These are phyloP conservation scores for Hirudinaria manillensis DNA, from an alignment of 2,888 invertebrate species.

Conservation along the genomic window DNA sequence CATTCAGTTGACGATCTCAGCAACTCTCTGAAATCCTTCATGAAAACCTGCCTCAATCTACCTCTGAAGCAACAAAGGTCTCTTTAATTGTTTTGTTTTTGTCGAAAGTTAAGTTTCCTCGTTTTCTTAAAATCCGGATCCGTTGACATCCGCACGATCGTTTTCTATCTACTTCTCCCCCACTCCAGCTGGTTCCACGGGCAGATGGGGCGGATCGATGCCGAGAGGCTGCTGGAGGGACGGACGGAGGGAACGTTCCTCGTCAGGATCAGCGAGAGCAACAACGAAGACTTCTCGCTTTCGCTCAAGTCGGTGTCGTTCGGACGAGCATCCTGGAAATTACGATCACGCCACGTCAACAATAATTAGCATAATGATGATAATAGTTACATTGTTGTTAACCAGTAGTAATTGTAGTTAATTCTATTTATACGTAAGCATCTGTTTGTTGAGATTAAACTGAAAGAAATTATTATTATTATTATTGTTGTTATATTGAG, in stretches of 20 bases:
- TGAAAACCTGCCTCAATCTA: not conserved
- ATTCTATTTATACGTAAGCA: no score
- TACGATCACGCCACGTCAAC: not conserved
- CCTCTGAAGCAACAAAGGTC: conserved; percentile 10
- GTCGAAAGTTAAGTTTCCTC: not conserved
- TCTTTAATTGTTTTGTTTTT: not conserved
- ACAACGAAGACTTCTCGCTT: conserved; percentile 86
- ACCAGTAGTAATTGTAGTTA: no score
- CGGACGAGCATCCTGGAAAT: not conserved
- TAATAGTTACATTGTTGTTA: no score
- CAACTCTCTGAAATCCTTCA: not conserved
- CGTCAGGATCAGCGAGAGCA: conserved; percentile 86
- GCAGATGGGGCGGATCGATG: conserved; percentile 79
- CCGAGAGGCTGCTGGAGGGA: conserved; percentile 76
- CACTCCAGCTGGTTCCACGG: conserved; percentile 78
- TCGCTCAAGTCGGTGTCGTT: conserved; percentile 75
- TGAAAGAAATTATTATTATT: no score
- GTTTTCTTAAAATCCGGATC: not conserved
- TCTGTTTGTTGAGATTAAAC: no score
- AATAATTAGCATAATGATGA: not conserved
- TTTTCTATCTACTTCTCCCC: not conserved
- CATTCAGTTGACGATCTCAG: not conserved
- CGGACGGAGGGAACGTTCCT: conserved; percentile 85
- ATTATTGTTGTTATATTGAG: no score
- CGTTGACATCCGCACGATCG: no score